These are phyloP conservation scores for Sula dactylatra DNA, from an alignment of 2,113 vertebrate species.

Conservation along the genomic window DNA sequence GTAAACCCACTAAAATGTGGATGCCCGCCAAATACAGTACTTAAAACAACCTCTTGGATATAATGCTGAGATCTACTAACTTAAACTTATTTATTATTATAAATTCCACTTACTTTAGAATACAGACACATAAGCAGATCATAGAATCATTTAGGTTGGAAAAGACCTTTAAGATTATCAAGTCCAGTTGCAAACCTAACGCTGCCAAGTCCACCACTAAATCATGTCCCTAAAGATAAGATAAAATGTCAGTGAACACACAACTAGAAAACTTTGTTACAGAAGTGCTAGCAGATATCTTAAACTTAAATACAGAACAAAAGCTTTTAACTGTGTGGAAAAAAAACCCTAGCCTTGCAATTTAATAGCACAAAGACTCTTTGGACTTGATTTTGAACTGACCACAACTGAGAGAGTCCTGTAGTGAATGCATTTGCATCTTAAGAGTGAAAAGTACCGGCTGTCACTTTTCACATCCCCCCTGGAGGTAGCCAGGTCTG, in stretches of 20 bases:
- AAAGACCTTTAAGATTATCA: neutral
- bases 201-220: neutral
- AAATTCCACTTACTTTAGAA: neutral
- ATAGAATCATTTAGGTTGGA: neutral
- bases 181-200: neutral
- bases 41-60: neutral
- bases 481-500: neutral
- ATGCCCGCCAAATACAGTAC: neutral
- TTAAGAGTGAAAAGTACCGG: neutral
- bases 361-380: neutral
- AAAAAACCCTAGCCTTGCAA: neutral
- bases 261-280: neutral
- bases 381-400: neutral
- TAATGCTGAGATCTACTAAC: neutral
- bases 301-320: neutral
- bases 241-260: neutral
- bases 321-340: neutral
- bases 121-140: neutral
- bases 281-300: neutral
- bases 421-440: neutral
- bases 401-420: neutral
- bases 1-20: neutral
- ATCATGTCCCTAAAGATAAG: neutral
- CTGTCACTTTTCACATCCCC: neutral
- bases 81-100: neutral